phyloP scores from a whole-genome alignment of 2,113 vertebrate species.

The Merops nubicus region DNA sequence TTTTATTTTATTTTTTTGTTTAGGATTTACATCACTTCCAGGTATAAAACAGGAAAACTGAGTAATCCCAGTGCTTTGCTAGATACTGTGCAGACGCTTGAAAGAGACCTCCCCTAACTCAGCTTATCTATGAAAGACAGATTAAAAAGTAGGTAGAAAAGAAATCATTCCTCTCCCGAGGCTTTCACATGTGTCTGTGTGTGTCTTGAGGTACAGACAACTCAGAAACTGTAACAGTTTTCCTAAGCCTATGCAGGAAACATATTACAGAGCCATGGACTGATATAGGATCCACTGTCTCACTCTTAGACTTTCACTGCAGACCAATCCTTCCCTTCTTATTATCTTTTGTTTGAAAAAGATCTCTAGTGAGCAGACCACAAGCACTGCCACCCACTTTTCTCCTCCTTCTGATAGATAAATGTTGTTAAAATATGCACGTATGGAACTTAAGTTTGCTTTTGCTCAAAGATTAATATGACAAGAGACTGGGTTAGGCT shows the following conservation, averaged over 20 bases:
- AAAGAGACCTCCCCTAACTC: not conserved
- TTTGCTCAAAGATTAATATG: not conserved
- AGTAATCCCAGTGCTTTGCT: not conserved
- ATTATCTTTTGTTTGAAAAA: not conserved
- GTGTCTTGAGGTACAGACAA: not conserved
- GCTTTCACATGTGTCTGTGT: not conserved
- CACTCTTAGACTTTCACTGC: not conserved
- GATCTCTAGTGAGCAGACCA: not conserved
- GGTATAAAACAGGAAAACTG: not conserved
- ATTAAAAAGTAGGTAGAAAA: not conserved
- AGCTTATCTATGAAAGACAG: not conserved
- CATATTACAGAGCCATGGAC: not conserved
- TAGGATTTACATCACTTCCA: not conserved
- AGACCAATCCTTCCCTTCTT: not conserved
- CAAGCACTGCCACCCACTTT: not conserved
- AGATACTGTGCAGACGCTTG: not conserved
- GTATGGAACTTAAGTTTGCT: not conserved
- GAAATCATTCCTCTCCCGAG: accelerated
- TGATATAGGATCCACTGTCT: not conserved
- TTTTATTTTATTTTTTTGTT: not conserved
- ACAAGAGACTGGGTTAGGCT: not conserved
- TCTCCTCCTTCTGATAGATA: not conserved
- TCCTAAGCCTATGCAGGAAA: not conserved
- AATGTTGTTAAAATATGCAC: not conserved
- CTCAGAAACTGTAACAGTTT: not conserved